Percentiles rank a stretch among this genome's conserved stretches.
Conservation (phyloP, 2,888 invertebrate species). For the Biston stratarius region DNA sequence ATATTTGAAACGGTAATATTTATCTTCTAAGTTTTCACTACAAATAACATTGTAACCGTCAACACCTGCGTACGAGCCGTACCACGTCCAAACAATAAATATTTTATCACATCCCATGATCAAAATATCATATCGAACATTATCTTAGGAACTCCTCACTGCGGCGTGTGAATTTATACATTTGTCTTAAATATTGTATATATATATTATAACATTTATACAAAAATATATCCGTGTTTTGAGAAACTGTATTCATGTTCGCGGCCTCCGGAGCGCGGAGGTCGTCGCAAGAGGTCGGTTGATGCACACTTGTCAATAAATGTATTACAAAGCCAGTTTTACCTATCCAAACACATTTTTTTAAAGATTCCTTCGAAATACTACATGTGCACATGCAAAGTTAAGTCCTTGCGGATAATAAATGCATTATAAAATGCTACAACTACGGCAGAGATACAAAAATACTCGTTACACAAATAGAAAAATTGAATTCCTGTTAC, state of each 20-base stretch:
- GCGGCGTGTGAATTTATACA: slow-evolving; percentile 17
- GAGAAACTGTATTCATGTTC: too few relatives aligned
- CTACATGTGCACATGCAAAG: background rate
- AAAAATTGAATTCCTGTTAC: too few relatives aligned
- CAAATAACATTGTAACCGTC: too few relatives aligned
- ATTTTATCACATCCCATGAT: slow-evolving; percentile 41
- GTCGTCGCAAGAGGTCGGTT: too few relatives aligned
- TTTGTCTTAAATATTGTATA: slow-evolving; percentile 14
- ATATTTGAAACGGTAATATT: background rate
- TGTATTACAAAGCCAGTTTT: background rate
- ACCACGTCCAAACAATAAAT: slow-evolving; percentile 5
- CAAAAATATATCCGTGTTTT: too few relatives aligned
- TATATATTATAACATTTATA: slow-evolving; percentile 10
- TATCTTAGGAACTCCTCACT: slow-evolving; percentile 29
- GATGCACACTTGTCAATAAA: slow-evolving; percentile 11
- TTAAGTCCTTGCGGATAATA: background rate
- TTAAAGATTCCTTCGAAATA: background rate
- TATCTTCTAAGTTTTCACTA: background rate
- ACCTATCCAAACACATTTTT: too few relatives aligned
- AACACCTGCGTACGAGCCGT: too few relatives aligned
- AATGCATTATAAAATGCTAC: slow-evolving; percentile 10
- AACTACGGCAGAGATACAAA: background rate
- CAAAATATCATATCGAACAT: slow-evolving; percentile 34
- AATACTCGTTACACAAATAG: too few relatives aligned
- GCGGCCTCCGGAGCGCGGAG: too few relatives aligned